Percentiles rank a stretch among this genome's conserved stretches.
Evolutionary conservation across 1,140 invertebrate genomes (phyloP).

Genomic region (Calephelis nemesis): DNA sequence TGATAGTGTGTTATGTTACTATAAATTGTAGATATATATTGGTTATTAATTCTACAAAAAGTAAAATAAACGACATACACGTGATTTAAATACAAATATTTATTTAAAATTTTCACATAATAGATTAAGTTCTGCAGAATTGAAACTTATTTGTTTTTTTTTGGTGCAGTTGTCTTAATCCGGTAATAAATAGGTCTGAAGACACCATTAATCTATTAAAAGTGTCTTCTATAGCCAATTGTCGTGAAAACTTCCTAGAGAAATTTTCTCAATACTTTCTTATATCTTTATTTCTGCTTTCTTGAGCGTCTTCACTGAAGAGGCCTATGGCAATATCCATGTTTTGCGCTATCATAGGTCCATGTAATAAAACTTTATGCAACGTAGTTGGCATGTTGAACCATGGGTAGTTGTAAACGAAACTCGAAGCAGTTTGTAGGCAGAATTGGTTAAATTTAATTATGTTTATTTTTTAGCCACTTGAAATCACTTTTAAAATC

Average conservation of each 20-base stretch:
- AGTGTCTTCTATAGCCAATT: not conserved
- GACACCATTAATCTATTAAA: not conserved
- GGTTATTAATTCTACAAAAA: slow-evolving; percentile 3
- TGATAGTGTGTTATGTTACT: too few relatives aligned
- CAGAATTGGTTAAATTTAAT: not conserved
- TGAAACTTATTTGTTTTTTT: not conserved
- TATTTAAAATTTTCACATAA: not conserved
- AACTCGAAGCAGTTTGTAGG: too few relatives aligned
- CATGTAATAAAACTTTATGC: too few relatives aligned
- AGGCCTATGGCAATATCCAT: too few relatives aligned
- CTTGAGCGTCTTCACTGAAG: too few relatives aligned
- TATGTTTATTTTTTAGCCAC: not conserved
- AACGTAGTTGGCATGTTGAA: too few relatives aligned
- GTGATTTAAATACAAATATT: not conserved
- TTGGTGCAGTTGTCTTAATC: too few relatives aligned
- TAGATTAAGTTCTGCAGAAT: not conserved
- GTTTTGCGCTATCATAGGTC: too few relatives aligned
- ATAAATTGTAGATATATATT: not conserved
- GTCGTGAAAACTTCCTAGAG: not conserved
- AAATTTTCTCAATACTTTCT: too few relatives aligned
- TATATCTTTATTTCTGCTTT: too few relatives aligned
- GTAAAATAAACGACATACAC: not conserved
- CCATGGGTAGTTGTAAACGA: too few relatives aligned
- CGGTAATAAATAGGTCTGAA: too few relatives aligned
- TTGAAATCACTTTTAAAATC: not conserved